These are phyloP conservation scores for Muntiacus reevesi DNA, from an alignment of 2,113 vertebrate species.

Conservation along the genomic window DNA sequence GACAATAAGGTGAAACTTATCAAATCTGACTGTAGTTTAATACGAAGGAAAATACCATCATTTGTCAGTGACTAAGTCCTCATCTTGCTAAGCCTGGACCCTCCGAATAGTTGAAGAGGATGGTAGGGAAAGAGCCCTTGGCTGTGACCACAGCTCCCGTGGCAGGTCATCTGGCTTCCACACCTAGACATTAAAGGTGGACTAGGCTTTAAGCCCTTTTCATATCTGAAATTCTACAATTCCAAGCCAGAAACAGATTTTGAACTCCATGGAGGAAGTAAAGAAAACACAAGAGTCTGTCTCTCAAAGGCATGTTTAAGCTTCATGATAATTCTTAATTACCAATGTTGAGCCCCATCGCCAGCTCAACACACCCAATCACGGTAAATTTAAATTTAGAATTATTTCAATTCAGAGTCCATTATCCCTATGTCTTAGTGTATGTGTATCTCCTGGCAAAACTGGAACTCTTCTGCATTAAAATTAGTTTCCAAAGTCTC, in stretches of 20 bases:
- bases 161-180: neutral
- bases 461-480: neutral
- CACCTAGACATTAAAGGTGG: neutral
- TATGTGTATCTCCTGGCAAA: neutral
- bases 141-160: neutral
- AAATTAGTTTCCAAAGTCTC: neutral
- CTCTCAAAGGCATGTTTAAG: neutral
- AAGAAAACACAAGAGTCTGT: neutral
- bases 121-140: neutral
- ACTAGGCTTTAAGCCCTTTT: neutral
- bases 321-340: neutral
- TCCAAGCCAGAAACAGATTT: neutral
- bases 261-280: neutral
- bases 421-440: neutral
- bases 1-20: neutral
- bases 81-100: neutral
- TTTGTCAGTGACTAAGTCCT: neutral
- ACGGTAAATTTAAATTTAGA: neutral
- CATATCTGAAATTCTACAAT: neutral
- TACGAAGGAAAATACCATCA: neutral
- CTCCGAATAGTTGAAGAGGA: accelerated
- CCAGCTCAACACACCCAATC: neutral
- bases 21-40: neutral
- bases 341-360: neutral
- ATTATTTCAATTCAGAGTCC: neutral